Base-by-base conservation (phyloP, 2,113 vertebrate species). In the Odocoileus hemionus region DNA sequence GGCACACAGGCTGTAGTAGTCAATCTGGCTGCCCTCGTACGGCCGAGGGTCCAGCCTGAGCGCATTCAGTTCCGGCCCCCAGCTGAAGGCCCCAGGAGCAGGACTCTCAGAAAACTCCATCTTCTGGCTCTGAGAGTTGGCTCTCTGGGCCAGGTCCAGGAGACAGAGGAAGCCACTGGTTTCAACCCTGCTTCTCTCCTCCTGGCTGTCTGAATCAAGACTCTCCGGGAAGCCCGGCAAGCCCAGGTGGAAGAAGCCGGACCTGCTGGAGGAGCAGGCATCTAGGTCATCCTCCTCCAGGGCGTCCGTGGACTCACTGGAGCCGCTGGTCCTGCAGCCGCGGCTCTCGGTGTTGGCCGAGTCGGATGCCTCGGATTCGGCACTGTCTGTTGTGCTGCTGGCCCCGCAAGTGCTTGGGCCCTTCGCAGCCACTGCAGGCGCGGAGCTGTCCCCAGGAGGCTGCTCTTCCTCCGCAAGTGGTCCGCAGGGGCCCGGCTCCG, bases 261-360 rank as follows among this genome's bases (percentile, higher is more conserved):
- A 97, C 26, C 98, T 89, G 91, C 99, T 99, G 9, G 98, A 98
- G 86, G 99, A 99, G 84, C 99, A 99, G 1, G 99, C 89, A 11
- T 97, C 99, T 58, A 95, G 83, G 96, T 99, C 99, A 0, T 99
- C 99, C 33, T 99, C 99, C 57, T 99, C 99, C 76, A 99, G 98
- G 5, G 99, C 99, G 0, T 99, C 99, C 98, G 99, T 67, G 13
- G 99, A 99, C 90, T 99, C 99, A 21, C 99, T 99, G 1, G 99
- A 99, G 94, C 99, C 99, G n/a, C 99, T 99, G 85, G 99, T 99
- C 97, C 99, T 99, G 96, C 99, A 99, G 2, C 98, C 98, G 0
- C 97, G 97, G 95, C 98, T 99, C 95, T 98, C 99, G 0, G 99
- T 99, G 98, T 99, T 99, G 95, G 99, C 99, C 14, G 99, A 99